Base-by-base conservation (phyloP, 2,888 invertebrate species). In the Drosophila fungiperda region DNA sequence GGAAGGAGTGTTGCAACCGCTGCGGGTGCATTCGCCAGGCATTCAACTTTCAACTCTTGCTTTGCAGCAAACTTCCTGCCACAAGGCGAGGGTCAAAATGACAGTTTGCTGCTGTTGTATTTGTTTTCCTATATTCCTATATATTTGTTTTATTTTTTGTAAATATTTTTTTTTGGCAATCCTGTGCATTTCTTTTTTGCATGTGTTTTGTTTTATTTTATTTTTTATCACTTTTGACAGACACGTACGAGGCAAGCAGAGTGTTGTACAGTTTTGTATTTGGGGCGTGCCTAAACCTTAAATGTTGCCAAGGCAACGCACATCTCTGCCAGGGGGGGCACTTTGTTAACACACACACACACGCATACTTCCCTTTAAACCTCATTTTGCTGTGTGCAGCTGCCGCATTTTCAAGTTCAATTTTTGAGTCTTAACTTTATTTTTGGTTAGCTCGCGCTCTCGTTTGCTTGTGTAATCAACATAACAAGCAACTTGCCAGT, bases 41-140 rank as follows among this genome's bases (percentile, higher is more conserved):
- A 77, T 91, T 91, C 91, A 91, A 91, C 91, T 91, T 91, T 91
- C 91, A 92, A 91, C 91, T 91, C 88, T 87, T 83, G 76, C 81
- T 88, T 85, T 80, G 76, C 81, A 55, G 57, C 68, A 70, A 69
- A 64, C 64, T 40, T 58, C 33, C 35, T 63, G 64, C 60, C 17
- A n/a, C 50, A 33, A 26, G 49, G 40, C 26, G 54, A 65, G 65
- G 62, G 57, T 57, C 57, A 42, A 74, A 78, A 80, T 86, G 81
- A 73, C 87, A 83, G 76, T 77, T 69, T 77, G 62, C 42, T 57
- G 55, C 38, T 57, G 48, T 35, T 57, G 52, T 29, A 42, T 64
- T 58, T 59, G 38, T 20, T 40, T 23, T 52, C 35, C 23, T 6
- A 55, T 38, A 29, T 59, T 54, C 3, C n/a, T 26, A 4, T 9